Conservation (phyloP, 2,113 vertebrate species). For the Xyliphius kryptos region DNA sequence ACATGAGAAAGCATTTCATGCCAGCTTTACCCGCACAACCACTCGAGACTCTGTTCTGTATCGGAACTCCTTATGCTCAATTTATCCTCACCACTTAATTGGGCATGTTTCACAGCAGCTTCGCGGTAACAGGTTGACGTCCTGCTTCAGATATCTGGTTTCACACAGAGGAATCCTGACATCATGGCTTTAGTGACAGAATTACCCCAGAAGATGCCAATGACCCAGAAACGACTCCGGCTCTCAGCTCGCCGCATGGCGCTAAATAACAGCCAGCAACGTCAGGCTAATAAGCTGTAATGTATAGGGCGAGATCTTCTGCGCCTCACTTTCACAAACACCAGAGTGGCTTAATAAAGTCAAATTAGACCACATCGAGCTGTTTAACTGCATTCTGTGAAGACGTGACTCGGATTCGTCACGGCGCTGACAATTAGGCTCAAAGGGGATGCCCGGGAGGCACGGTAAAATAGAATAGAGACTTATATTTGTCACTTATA, state of each 20-base stretch:
- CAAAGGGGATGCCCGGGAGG: too few relatives aligned
- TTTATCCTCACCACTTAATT: too few relatives aligned
- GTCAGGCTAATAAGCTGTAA: slow-evolving; percentile 65
- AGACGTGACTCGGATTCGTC: slow-evolving; percentile 6
- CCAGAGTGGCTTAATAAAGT: slow-evolving; percentile 52
- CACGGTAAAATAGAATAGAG: too few relatives aligned
- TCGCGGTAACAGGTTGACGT: too few relatives aligned
- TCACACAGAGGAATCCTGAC: neutral
- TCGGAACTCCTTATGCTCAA: too few relatives aligned
- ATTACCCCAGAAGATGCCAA: slow-evolving; percentile 48
- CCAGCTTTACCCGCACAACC: too few relatives aligned
- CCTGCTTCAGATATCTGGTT: too few relatives aligned
- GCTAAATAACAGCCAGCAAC: slow-evolving; percentile 52
- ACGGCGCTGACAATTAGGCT: too few relatives aligned
- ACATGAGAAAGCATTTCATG: too few relatives aligned
- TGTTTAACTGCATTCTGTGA: slow-evolving; percentile 31
- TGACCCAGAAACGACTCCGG: slow-evolving; percentile 44
- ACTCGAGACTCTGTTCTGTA: too few relatives aligned
- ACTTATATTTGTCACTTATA: too few relatives aligned
- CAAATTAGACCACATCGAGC: slow-evolving; percentile 48
- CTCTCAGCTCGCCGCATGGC: slow-evolving; percentile 47
- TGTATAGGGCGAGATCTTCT: slow-evolving; percentile 49
- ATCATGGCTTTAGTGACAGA: slow-evolving; percentile 47
- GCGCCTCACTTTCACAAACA: slow-evolving; percentile 35
- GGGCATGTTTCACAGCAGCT: too few relatives aligned